Conservation (phyloP, 2,797 vertebrate species). For the Galaxias olidus region DNA sequence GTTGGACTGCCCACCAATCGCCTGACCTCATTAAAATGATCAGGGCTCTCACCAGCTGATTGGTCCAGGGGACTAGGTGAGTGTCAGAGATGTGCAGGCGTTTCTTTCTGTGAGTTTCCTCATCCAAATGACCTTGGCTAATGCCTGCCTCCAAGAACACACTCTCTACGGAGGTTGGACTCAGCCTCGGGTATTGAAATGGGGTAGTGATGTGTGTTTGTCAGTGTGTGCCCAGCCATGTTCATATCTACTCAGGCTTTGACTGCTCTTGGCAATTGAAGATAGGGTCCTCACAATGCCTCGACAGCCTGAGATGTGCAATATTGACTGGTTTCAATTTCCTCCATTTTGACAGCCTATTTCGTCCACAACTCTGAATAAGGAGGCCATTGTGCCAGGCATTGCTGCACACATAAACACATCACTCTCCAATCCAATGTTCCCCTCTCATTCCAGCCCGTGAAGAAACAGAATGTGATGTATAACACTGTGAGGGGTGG, state of each 20-base stretch:
- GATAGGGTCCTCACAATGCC: slow-evolving; percentile 44
- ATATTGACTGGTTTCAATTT: slow-evolving; percentile 65
- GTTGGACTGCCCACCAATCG: slow-evolving; percentile 1
- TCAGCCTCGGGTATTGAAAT: background rate
- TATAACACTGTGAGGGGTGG: too few relatives aligned
- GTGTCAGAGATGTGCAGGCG: slow-evolving; percentile 22
- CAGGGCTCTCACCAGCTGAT: slow-evolving; percentile 10
- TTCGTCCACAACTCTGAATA: slow-evolving; percentile 47
- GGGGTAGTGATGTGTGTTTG: slow-evolving; percentile 1
- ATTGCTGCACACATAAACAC: slow-evolving; percentile 43
- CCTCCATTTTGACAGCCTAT: slow-evolving; percentile 56
- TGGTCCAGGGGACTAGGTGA: slow-evolving; percentile 14
- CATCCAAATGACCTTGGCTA: slow-evolving; percentile 32
- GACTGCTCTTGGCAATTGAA: slow-evolving; percentile 41
- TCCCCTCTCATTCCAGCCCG: slow-evolving; percentile 5
- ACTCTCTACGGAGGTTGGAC: slow-evolving; percentile 6
- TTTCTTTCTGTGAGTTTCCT: slow-evolving; percentile 27
- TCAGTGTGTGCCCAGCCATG: slow-evolving; percentile 11
- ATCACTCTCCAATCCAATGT: slow-evolving; percentile 39
- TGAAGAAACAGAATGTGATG: background rate
- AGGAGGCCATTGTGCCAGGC: slow-evolving; percentile 34
- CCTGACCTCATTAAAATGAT: slow-evolving; percentile 25
- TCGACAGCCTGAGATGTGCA: slow-evolving; percentile 21
- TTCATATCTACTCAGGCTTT: slow-evolving; percentile 29
- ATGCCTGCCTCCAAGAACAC: slow-evolving; percentile 20